These are phyloP conservation scores for Centrocercus urophasianus DNA, from an alignment of 2,113 vertebrate genomes.

Conservation along the genomic window DNA sequence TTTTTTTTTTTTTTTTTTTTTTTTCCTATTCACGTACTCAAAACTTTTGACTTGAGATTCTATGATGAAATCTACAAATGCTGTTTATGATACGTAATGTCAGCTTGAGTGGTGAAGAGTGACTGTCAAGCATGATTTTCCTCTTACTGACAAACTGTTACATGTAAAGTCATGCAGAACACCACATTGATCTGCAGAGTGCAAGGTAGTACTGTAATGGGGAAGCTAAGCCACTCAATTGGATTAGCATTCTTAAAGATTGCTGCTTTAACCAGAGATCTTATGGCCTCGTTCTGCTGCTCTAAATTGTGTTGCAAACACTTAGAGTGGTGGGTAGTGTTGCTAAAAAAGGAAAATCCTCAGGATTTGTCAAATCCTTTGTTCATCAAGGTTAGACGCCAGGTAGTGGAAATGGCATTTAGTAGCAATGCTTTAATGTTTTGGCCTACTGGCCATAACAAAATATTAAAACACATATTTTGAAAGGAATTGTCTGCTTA, in stretches of 20 bases:
- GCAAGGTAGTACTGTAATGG: neutral
- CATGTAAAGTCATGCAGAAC: neutral
- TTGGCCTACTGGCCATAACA: neutral
- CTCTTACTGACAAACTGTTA: neutral
- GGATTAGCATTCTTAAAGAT: conserved; percentile 68
- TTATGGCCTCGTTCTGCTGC: conserved; percentile 35
- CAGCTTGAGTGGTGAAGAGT: neutral
- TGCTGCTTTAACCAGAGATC: conserved; percentile 38
- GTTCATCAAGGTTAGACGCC: conserved; percentile 33
- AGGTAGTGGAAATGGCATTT: conserved; percentile 2
- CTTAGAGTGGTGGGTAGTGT: neutral
- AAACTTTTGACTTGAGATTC: neutral
- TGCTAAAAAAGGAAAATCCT: conserved; percentile 68
- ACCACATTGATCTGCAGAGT: neutral
- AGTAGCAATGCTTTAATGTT: neutral
- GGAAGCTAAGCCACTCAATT: conserved; percentile 47
- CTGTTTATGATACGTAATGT: neutral
- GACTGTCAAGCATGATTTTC: neutral
- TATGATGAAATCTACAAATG: neutral
- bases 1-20: neutral
- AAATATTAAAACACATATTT: neutral
- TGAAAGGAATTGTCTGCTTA: neutral
- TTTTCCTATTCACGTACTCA: neutral
- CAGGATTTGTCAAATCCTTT: conserved; percentile 49
- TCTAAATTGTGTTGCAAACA: neutral